These are phyloP conservation scores for Acestrorhynchus altus DNA, from an alignment of 2,797 vertebrate species.

Conservation along the genomic window DNA sequence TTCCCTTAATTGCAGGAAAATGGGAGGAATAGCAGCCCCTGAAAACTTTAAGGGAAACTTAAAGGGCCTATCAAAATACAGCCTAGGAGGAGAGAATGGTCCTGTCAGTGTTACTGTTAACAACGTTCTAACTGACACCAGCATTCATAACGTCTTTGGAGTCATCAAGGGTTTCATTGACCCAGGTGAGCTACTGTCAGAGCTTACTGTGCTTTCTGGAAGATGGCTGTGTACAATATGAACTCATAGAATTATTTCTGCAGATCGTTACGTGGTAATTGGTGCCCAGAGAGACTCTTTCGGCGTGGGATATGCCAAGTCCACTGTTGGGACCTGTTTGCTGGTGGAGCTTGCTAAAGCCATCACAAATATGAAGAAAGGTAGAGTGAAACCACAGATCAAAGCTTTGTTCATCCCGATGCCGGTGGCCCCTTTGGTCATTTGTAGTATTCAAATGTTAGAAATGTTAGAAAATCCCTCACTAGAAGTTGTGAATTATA, in stretches of 20 bases:
- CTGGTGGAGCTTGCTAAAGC: constrained; percentile 84
- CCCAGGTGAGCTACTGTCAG: constrained; percentile 77
- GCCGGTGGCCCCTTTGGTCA: too few relatives aligned
- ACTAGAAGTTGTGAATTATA: too few relatives aligned
- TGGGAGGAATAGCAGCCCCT: constrained; percentile 62
- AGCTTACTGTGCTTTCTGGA: neutral
- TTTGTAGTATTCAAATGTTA: too few relatives aligned
- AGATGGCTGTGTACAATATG: neutral
- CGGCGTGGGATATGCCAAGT: constrained; percentile 81
- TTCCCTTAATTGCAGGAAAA: constrained; percentile 72
- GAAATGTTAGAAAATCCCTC: too few relatives aligned
- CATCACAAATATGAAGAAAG: constrained; percentile 81
- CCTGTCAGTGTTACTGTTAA: constrained; percentile 80
- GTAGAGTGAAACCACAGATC: constrained; percentile 65
- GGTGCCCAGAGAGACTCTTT: constrained; percentile 94
- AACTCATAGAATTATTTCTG: neutral
- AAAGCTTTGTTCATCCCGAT: neutral
- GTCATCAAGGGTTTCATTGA: constrained; percentile 88
- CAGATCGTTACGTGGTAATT: constrained; percentile 89
- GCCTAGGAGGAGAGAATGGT: constrained; percentile 57
- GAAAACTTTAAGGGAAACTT: constrained; percentile 51
- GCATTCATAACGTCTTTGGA: constrained; percentile 90
- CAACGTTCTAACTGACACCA: constrained; percentile 79
- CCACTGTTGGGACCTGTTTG: constrained; percentile 87
- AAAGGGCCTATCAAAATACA: constrained; percentile 46